These are phyloP conservation scores for Apotomis turbidana DNA, from an alignment of 2,888 invertebrate species.

Conservation along the genomic window DNA sequence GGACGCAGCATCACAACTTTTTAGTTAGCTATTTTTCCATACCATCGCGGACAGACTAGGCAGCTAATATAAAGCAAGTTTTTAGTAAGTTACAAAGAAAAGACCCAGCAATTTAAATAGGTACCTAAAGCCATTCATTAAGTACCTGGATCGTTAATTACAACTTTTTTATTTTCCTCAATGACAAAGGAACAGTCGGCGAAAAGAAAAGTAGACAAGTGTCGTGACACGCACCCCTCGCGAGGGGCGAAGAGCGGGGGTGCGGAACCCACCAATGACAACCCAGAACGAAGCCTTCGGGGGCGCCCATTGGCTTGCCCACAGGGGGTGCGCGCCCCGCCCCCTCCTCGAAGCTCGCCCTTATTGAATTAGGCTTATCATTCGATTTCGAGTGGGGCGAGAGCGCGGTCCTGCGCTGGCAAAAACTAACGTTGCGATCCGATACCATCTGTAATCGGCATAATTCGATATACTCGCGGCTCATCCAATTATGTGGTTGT, in stretches of 20 bases:
- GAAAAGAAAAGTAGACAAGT: conserved; percentile 85
- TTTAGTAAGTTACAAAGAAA: conserved; percentile 42
- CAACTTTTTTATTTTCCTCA: conserved; percentile 84
- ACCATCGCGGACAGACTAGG: conserved; percentile 1
- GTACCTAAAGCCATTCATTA: conserved; percentile 75
- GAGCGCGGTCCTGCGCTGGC: conserved; percentile 77
- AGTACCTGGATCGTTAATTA: conserved; percentile 83
- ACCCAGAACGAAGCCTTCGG: conserved; percentile 58
- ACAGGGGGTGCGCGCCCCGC: conserved; percentile 76
- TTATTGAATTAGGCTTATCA: conserved; percentile 93
- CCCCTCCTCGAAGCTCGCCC: conserved; percentile 82
- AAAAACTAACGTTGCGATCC: conserved; percentile 74
- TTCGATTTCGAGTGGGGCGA: conserved; percentile 84
- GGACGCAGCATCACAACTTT: conserved; percentile 38
- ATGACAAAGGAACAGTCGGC: conserved; percentile 84
- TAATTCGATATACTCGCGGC: conserved; percentile 78
- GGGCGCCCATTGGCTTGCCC: conserved; percentile 69
- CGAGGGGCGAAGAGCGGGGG: conserved; percentile 56
- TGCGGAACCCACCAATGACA: conserved; percentile 60
- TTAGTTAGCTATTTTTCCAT: conserved; percentile 25
- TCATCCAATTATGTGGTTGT: conserved; percentile 81
- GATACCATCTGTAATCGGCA: conserved; percentile 82
- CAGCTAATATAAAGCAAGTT: conserved; percentile 30
- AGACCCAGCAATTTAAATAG: conserved; percentile 55
- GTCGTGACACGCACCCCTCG: conserved; percentile 81